Conservation (phyloP, 2,888 invertebrate species). For the Hedychridium roseum region DNA sequence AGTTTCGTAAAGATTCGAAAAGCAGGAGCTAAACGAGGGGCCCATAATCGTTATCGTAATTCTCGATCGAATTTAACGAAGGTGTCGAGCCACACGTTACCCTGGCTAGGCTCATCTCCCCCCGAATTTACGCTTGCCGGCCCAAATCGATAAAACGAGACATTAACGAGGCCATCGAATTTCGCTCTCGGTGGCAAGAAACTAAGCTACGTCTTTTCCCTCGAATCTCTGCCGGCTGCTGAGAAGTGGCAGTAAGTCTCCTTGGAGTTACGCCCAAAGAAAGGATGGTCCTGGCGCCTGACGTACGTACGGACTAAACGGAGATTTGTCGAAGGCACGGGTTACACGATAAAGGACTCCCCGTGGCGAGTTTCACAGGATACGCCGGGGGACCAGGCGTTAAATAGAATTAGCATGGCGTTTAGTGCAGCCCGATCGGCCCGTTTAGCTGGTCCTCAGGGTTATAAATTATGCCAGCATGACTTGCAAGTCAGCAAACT, state of each 20-base stretch:
- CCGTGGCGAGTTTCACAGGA: slow-evolving; percentile 34
- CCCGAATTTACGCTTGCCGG: slow-evolving; percentile 36
- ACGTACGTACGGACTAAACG: no score
- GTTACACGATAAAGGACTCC: slow-evolving; percentile 52
- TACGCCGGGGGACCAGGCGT: slow-evolving; percentile 43
- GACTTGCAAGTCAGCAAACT: no score
- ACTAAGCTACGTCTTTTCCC: slow-evolving; percentile 18
- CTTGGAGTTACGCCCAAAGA: slow-evolving; percentile 34
- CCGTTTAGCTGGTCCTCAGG: slow-evolving; percentile 53
- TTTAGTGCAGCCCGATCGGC: slow-evolving; percentile 58
- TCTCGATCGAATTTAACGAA: slow-evolving; percentile 21
- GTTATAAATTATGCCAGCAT: slow-evolving; percentile 61
- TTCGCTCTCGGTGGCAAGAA: slow-evolving; percentile 48
- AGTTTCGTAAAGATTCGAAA: no score
- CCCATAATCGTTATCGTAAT: slow-evolving; percentile 37
- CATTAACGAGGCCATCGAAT: slow-evolving; percentile 59
- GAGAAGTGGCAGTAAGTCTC: slow-evolving; percentile 31
- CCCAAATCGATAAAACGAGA: slow-evolving; percentile 56
- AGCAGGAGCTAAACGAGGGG: slow-evolving; percentile 35
- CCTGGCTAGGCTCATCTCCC: slow-evolving; percentile 15
- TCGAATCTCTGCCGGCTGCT: slow-evolving; percentile 11
- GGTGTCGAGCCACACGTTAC: slow-evolving; percentile 31
- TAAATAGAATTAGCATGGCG: slow-evolving; percentile 61
- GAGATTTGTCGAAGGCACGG: slow-evolving; percentile 15
- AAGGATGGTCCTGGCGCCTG: no score